Base-by-base conservation (phyloP, 2,888 invertebrate species). In the Pogonocherus hispidulus region DNA sequence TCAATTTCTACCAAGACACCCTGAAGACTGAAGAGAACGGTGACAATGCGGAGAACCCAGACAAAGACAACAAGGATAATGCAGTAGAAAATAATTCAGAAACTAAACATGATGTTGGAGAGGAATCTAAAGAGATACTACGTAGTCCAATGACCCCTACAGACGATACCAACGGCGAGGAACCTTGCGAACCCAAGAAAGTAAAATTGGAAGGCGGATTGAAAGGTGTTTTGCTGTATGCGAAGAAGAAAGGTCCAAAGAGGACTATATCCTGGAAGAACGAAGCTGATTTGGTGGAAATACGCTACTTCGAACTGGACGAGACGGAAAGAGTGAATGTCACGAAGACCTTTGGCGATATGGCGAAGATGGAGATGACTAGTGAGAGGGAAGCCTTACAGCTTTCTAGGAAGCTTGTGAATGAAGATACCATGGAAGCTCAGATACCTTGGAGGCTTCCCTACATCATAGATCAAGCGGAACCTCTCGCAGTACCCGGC, bases 271-370 rank as follows among this genome's bases (percentile, higher is more conserved):
- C 91, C 81, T 97, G 96, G 93, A 93, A 93, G 80, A 89, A 92
- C 2, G 96, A 96, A 67, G 86, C 89, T 4, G 91, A 93, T 74
- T 87, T 99, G 32, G 94, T 94, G 78, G 92, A 94, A 80, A 88
- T 96, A 66, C 92, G 93, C 79, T 97, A 91, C 86, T 98, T 99
- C 85, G 98, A 98, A 84, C 86, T 98, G 76, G 98, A 98, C 85
- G 98, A 97, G 86, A 97, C 94, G 14, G 98, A 99, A 86, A 90
- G 98, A 81, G 95, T 97, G 1, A 98, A 98, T 86, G 98, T 98
- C 0, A 96, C 93, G 2, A 95, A 93, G 85, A 94, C 90, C 32
- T 98, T 98, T 85, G 93, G 92, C 35, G 96, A 97, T 80, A 93
- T 96, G 93, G 95, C 95, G 82, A 91, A 94, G 83, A 91, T 95